Evolutionary conservation across 2,113 vertebrate genomes (phyloP), one percentile per base, ranked within the genome.

Genomic region (Acrocephalus arundinaceus): DNA sequence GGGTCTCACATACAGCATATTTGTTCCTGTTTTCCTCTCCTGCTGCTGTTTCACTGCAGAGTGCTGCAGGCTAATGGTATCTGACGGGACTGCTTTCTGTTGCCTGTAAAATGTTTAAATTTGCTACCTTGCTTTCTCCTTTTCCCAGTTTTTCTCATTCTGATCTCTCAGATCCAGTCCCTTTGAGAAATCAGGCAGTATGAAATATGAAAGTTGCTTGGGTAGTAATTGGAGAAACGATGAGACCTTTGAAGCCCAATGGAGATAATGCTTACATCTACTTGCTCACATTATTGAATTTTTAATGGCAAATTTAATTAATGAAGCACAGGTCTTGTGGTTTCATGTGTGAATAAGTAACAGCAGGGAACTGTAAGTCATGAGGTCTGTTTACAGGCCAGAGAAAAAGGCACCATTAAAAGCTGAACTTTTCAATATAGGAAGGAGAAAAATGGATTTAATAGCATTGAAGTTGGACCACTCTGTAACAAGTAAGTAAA

Each of bases 251-350:
- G 96, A 98, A 98, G 94, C 97, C 98, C 97, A 77, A 49, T 85
- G 95, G 97, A 98, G 98, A 98, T 98, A 97, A 97, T 78, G 92
- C 97, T 98, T 96, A 97, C 97, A 97, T 96, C 96, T 97, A 97
- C 98, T 98, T 97, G 97, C 97, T 98, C 98, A 97, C 88, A 85
- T 98, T 98, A 98, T 98, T 99, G 99, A 98, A 98, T 98, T 98
- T 98, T 97, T 98, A 98, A 98, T 98, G 97, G 97, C 96, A 98
- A 98, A 98, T 99, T 98, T 98, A 99, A 98, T 98, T 98, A 98
- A 98, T 97, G 97, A 97, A 98, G 95, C 97, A 73, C 84, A 94
- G 96, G 96, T 97, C 96, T 97, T 96, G 82, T 93, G 93, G 94
- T 89, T 98, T 97, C 91, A 85, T 94, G 93, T 95, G 94, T 97